phyloP scores from a whole-genome alignment of 2,113 vertebrate genomes.

The Macroglossus sobrinus region DNA sequence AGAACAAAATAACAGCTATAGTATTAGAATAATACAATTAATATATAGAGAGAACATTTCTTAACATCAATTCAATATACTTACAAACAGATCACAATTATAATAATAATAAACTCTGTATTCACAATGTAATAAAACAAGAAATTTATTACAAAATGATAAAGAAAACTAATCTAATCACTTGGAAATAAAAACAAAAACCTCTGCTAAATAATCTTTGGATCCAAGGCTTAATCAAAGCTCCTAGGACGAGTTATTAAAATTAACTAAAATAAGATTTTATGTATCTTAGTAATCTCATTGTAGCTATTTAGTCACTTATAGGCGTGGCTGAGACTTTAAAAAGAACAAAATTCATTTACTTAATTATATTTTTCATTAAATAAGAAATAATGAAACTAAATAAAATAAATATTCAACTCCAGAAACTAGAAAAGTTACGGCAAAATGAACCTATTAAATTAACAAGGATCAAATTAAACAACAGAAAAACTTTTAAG shows the following conservation, averaged over 20 bases:
- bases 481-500: conserved; percentile 9
- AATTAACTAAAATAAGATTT: conserved; percentile 58
- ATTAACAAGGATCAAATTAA: conserved; percentile 15
- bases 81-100: conserved; percentile 9
- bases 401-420: conserved; percentile 56
- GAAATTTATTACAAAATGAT: conserved; percentile 49
- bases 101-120: conserved; percentile 12
- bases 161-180: conserved; percentile 51
- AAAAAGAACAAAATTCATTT: conserved; percentile 60
- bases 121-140: conserved; percentile 39
- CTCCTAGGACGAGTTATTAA: conserved; percentile 53
- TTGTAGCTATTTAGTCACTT: conserved; percentile 33
- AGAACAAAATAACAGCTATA: background rate
- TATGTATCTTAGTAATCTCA: conserved; percentile 37
- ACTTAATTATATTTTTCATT: conserved; percentile 67
- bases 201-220: conserved; percentile 46
- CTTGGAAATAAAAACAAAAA: conserved; percentile 61
- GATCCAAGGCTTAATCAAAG: conserved; percentile 60
- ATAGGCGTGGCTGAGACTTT: background rate
- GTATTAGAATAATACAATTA: background rate
- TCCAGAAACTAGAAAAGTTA: conserved; percentile 2
- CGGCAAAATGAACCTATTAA: conserved; percentile 49
- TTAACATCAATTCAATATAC: background rate
- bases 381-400: conserved; percentile 54
- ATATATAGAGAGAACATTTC: background rate